phyloP scores from a whole-genome alignment of 2,888 invertebrate genomes.

The Byasa hedistus region DNA sequence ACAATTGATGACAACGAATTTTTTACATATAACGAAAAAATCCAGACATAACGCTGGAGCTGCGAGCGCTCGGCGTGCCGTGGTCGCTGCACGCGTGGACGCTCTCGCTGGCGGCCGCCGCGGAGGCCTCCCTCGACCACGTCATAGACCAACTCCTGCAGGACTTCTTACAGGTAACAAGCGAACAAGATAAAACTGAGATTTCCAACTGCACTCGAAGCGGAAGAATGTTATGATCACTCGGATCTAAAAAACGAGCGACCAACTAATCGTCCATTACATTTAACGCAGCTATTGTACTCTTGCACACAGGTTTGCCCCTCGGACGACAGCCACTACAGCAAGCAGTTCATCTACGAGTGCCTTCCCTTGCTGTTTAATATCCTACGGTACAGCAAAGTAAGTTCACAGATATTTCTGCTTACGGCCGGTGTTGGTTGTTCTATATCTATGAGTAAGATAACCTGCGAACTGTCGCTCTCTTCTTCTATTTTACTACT shows the following conservation, averaged over 20 bases:
- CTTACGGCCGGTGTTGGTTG: too few relatives aligned
- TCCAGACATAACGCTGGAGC: slow-evolving; percentile 91
- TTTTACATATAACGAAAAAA: too few relatives aligned
- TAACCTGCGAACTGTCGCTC: too few relatives aligned
- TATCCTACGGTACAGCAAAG: slow-evolving; percentile 94
- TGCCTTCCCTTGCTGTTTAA: slow-evolving; percentile 93
- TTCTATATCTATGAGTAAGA: too few relatives aligned
- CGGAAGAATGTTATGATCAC: too few relatives aligned
- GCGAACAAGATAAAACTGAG: not conserved
- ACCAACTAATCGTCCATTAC: too few relatives aligned
- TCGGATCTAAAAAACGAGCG: too few relatives aligned
- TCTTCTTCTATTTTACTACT: too few relatives aligned
- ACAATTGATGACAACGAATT: too few relatives aligned
- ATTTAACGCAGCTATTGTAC: too few relatives aligned
- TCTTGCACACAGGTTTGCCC: slow-evolving; percentile 83
- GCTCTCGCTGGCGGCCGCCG: slow-evolving; percentile 91
- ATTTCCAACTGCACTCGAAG: too few relatives aligned
- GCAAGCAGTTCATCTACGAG: slow-evolving; percentile 93
- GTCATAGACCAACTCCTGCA: slow-evolving; percentile 93
- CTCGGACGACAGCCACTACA: slow-evolving; percentile 87
- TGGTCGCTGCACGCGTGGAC: slow-evolving; percentile 98
- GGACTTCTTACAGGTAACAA: slow-evolving; percentile 87
- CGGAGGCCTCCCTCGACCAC: slow-evolving; percentile 89
- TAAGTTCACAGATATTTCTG: slow-evolving; percentile 50
- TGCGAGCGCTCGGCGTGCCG: slow-evolving; percentile 90